Evolutionary conservation across 2,888 invertebrate species (phyloP).

Genomic region (Amitus sp.): DNA sequence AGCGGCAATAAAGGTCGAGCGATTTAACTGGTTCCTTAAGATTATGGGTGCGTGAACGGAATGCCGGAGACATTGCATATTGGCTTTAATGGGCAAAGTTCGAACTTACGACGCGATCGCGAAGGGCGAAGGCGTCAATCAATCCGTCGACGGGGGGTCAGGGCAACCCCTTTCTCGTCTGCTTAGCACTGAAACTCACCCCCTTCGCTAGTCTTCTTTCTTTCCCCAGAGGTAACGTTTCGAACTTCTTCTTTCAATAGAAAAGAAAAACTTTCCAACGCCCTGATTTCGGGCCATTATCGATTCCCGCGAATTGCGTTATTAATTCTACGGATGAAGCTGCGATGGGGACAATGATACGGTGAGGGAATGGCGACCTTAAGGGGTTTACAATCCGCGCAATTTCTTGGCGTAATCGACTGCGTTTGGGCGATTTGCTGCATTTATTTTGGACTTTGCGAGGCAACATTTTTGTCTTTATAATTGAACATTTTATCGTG

Average conservation of each 20-base stretch:
- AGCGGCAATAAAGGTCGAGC: too few relatives aligned
- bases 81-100: constrained; percentile 62
- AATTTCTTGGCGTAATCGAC: constrained; percentile 29
- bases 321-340: not conserved
- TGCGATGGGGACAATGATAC: not conserved
- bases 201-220: constrained; percentile 21
- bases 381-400: constrained; percentile 29
- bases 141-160: constrained; percentile 49
- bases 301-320: not conserved
- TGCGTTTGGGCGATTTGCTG: constrained; percentile 27
- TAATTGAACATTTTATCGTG: too few relatives aligned
- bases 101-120: constrained; percentile 48
- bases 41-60: constrained; percentile 41
- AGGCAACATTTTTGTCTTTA: too few relatives aligned
- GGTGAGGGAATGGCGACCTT: not conserved
- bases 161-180: constrained; percentile 29
- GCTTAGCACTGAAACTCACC: constrained; percentile 12
- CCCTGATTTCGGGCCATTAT: not conserved
- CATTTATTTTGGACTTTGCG: constrained; percentile 32
- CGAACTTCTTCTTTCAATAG: constrained; percentile 11
- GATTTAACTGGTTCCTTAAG: too few relatives aligned
- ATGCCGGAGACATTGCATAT: constrained; percentile 49
- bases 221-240: constrained; percentile 8
- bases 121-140: constrained; percentile 50
- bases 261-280: constrained; percentile 17